Base-by-base conservation (phyloP, 2,888 invertebrate genomes). In the Rotaria sp. region DNA sequence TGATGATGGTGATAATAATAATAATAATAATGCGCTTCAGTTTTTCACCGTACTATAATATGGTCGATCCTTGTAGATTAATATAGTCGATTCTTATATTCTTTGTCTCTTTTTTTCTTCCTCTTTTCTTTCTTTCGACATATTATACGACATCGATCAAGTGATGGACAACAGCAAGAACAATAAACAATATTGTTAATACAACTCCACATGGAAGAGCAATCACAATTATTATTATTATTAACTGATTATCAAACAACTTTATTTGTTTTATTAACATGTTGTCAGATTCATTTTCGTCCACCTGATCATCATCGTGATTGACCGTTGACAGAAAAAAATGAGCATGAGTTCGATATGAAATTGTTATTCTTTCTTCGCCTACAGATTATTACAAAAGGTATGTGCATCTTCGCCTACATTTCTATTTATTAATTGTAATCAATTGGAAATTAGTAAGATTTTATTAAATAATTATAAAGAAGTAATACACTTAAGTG, bases 321-420 rank as follows among this genome's bases (percentile, higher is more conserved):
- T 67, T 67, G 30, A 67, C 35, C 18, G 67, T 5, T 67, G 67
- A 35, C 21, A 15, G 67, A 67, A 35, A 67, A 35, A 35, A 67
- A 35, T 67, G 7, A 67, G 30, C 67, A 67, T 67, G 67, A 67
- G 67, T 67, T 67, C 67, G 67, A 67, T 67, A 67, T 67, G 67
- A 67, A 67, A 67, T 67, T 67, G 35, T 67, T 67, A 67, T 67
- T 67, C 67, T 67, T 67, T 67, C 30, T 67, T 67, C 67, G 67
- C 67, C 35, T 67, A 38, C 30, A 67, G 67, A 67, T 67, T 5
- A 35, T 67, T 67, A 67, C 67, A 67, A 67, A 67, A 67, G 67
- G 67, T 67, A 67, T 35, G 67, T 67, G 4, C 7, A 67, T 30
- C 15, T 1, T 15, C 30, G 13, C 30, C 35, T 52, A 24, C 24